phyloP scores from a whole-genome alignment of 2,113 vertebrate genomes.

The Phylloscopus trochilus region DNA sequence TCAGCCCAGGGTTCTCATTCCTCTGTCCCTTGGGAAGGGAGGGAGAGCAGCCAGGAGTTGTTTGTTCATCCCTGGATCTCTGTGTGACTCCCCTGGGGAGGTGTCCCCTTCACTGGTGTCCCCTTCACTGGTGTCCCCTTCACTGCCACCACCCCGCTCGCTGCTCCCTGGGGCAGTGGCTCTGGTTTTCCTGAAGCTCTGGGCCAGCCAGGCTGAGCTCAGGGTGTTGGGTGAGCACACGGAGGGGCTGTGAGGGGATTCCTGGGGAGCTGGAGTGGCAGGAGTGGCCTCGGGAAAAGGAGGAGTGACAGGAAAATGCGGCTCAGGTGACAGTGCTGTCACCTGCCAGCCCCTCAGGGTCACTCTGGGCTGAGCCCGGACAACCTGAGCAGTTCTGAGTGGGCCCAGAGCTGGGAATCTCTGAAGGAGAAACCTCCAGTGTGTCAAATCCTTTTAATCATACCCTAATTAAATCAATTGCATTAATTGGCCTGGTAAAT shows the following conservation, averaged over 20 bases:
- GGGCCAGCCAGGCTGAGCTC: background rate
- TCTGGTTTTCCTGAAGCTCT: background rate
- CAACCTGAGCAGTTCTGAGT: too few relatives aligned
- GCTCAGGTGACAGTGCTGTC: background rate
- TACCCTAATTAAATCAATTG: background rate
- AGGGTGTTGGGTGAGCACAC: background rate
- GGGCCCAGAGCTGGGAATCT: background rate
- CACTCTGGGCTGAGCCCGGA: background rate
- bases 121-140: too few relatives aligned
- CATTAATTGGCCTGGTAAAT: background rate
- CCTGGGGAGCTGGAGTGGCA: background rate
- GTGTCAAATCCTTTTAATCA: background rate
- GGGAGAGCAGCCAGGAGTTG: too few relatives aligned
- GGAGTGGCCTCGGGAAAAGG: too few relatives aligned
- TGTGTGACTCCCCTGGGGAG: too few relatives aligned
- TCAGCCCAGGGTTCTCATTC: too few relatives aligned
- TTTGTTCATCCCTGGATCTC: too few relatives aligned
- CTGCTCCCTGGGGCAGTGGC: too few relatives aligned
- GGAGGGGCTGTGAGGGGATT: too few relatives aligned
- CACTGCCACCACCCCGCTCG: too few relatives aligned
- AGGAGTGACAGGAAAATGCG: accelerated
- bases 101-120: too few relatives aligned
- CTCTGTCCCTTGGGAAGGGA: too few relatives aligned
- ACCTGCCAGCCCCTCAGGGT: background rate
- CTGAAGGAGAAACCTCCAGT: background rate